A percentile compares a stretch with the other conserved stretches of the same genome.
Evolutionary conservation across 2,113 vertebrate genomes (phyloP).

Genomic region (Pandion haliaetus): DNA sequence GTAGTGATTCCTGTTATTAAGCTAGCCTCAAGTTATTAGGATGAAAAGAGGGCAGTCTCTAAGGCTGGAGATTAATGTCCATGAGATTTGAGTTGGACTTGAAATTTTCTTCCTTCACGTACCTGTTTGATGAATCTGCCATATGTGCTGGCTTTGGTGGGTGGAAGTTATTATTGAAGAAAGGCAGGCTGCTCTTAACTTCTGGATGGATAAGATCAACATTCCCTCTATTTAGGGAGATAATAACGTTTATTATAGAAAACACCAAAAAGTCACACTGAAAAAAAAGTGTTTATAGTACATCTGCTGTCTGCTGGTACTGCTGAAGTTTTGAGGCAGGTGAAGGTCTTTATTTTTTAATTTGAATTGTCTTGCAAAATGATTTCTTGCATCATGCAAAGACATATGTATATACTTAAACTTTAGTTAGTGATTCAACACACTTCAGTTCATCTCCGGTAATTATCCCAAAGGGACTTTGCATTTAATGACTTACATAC

Average conservation of each 20-base stretch:
- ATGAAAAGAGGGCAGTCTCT: constrained; percentile 24
- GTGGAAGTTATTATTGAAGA: constrained; percentile 40
- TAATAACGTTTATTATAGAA: neutral
- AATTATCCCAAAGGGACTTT: neutral
- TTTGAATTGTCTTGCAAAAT: neutral
- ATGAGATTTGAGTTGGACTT: neutral
- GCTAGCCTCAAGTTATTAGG: constrained; percentile 26
- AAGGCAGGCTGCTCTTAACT: constrained; percentile 14
- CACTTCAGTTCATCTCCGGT: neutral
- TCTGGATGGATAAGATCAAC: neutral
- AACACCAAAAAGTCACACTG: neutral
- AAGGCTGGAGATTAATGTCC: constrained; percentile 25
- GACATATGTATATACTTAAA: neutral
- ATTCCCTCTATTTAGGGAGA: neutral
- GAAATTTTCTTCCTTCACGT: constrained; percentile 13
- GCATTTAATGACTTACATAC: neutral
- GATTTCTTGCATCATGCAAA: neutral
- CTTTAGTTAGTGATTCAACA: neutral
- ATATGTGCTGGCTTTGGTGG: neutral
- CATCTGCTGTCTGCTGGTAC: neutral
- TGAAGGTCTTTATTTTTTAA: neutral
- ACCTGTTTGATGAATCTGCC: constrained; percentile 34
- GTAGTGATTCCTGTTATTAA: constrained; percentile 42
- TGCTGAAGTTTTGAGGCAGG: neutral
- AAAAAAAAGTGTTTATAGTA: neutral